phyloP scores from a whole-genome alignment of 37 sponge, comb jelly and placozoan genomes.

The Petrosia ficiformis region DNA sequence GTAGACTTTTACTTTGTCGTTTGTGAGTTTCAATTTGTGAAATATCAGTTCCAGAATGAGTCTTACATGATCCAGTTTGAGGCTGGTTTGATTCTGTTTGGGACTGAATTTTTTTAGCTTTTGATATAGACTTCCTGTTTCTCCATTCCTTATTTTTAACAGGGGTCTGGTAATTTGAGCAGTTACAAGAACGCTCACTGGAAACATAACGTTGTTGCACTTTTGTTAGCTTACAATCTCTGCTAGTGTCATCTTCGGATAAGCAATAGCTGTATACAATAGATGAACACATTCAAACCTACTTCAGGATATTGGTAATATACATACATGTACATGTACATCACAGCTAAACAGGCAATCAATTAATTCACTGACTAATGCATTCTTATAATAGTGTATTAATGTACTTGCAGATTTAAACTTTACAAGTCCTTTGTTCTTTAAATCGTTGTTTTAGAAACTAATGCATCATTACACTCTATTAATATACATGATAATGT shows the following conservation, averaged over 20 bases:
- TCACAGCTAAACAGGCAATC: no score
- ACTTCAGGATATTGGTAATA: neutral
- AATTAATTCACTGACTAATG: no score
- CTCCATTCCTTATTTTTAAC: no score
- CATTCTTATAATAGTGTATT: no score
- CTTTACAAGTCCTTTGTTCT: no score
- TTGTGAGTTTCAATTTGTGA: no score
- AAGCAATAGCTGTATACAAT: conserved; percentile 30
- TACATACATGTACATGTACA: neutral
- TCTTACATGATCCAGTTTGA: neutral
- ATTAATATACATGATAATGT: no score
- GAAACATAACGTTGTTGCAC: conserved; percentile 55
- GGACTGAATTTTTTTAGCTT: neutral
- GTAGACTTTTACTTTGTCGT: no score
- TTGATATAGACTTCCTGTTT: neutral
- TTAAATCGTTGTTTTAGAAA: no score
- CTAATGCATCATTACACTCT: no score
- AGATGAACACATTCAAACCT: neutral
- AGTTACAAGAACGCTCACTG: conserved; percentile 51
- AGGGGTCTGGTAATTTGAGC: conserved; percentile 29
- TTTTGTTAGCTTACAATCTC: conserved; percentile 35
- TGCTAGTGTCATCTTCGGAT: conserved; percentile 14
- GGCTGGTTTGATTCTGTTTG: neutral
- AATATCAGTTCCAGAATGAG: neutral
- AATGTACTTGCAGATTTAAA: no score